Percentiles rank a stretch among this genome's conserved stretches.
Evolutionary conservation across 1,140 invertebrate genomes (phyloP).

Genomic region (Phortica variegata): DNA sequence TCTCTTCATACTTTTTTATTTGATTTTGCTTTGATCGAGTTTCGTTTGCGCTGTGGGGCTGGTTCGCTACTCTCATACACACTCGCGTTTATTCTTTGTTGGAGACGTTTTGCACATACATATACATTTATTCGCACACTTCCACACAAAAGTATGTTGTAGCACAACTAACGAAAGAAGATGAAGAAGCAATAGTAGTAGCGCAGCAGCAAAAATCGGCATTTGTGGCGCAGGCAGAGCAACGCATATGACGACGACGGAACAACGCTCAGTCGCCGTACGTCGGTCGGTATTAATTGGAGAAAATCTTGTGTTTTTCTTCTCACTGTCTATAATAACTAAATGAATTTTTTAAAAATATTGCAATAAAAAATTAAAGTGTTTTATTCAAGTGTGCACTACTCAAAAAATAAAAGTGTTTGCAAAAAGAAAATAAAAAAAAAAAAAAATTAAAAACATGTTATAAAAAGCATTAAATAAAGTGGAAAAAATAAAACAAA

Average conservation of each 20-base stretch:
- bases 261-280: slow-evolving; percentile 44
- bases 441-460: slow-evolving; percentile 5
- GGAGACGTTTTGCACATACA: not conserved
- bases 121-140: slow-evolving; percentile 7
- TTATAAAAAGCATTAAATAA: no score
- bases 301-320: not conserved
- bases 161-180: no score
- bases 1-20: no score
- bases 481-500: slow-evolving; percentile 16
- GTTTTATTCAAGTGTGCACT: slow-evolving; percentile 7
- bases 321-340: no score
- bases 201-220: slow-evolving; percentile 32
- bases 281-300: slow-evolving; percentile 48
- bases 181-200: slow-evolving; percentile 20
- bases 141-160: slow-evolving; percentile 5
- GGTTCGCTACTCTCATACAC: no score
- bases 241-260: slow-evolving; percentile 12
- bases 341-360: no score
- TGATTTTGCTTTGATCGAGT: no score
- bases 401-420: slow-evolving; percentile 8
- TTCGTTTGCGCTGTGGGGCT: no score
- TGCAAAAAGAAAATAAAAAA: slow-evolving; percentile 16
- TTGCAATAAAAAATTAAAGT: slow-evolving; percentile 46
- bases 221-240: slow-evolving; percentile 28
- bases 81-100: no score